Evolutionary conservation across 2,888 invertebrate genomes (phyloP).

Genomic region (Drosophila neutralis): DNA sequence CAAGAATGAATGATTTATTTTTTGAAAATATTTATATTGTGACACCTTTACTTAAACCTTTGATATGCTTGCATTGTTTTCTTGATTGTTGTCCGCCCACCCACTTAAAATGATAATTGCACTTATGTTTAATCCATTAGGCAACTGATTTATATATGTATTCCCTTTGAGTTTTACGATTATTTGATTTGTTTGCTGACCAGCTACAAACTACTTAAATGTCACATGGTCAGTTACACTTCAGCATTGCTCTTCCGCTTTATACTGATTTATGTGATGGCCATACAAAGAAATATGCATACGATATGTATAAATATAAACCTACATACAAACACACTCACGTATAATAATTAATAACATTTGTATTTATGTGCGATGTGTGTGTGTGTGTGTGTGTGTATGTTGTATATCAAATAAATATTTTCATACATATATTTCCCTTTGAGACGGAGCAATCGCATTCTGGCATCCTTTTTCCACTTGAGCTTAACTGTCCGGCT

Average conservation of each 20-base stretch:
- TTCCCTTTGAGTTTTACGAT: slow-evolving; percentile 51
- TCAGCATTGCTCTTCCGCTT: slow-evolving; percentile 72
- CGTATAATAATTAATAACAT: slow-evolving; percentile 70
- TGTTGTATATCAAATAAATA: slow-evolving; percentile 15
- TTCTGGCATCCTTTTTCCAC: slow-evolving; percentile 55
- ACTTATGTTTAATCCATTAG: slow-evolving; percentile 48
- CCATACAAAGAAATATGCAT: slow-evolving; percentile 74
- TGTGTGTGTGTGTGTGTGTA: neutral
- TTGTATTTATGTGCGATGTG: slow-evolving; percentile 16
- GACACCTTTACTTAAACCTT: neutral
- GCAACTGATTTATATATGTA: slow-evolving; percentile 44
- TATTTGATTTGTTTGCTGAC: slow-evolving; percentile 56
- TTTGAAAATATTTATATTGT: neutral
- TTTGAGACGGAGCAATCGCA: slow-evolving; percentile 37
- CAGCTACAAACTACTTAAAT: slow-evolving; percentile 63
- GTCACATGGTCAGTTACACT: slow-evolving; percentile 77
- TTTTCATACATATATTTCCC: slow-evolving; percentile 35
- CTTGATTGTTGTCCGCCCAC: neutral
- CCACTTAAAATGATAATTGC: slow-evolving; percentile 21
- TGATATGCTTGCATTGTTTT: neutral
- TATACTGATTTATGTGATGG: slow-evolving; percentile 55
- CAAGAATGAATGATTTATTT: neutral
- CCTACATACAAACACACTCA: slow-evolving; percentile 47
- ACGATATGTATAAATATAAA: slow-evolving; percentile 17
- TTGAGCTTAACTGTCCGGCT: slow-evolving; percentile 62